A percentile compares a stretch with the other conserved stretches of the same genome.
Evolutionary conservation across 1,140 invertebrate species (phyloP).

Genomic region (Brachionus angularis): DNA sequence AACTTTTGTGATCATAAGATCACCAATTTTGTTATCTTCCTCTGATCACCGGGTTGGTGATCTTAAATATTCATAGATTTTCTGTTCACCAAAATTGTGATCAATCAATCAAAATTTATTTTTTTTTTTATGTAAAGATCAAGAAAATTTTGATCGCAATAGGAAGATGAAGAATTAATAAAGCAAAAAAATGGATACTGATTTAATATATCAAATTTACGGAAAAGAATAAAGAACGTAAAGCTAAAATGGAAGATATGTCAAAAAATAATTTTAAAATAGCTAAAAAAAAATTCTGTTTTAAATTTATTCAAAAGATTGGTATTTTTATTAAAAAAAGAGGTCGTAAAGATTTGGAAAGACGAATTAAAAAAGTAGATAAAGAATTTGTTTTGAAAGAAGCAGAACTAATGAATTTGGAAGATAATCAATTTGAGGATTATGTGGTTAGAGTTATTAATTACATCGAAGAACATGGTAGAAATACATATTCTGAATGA

Average conservation of each 20-base stretch:
- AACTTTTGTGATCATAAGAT: no score
- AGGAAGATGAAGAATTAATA: background rate
- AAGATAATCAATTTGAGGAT: background rate
- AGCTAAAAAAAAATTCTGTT: background rate
- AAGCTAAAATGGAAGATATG: conserved; percentile 8
- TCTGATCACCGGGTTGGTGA: no score
- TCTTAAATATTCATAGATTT: no score
- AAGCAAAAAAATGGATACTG: conserved; percentile 30
- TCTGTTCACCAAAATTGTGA: no score
- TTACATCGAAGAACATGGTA: conserved; percentile 52
- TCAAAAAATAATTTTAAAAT: conserved; percentile 5
- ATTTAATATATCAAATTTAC: conserved; percentile 33
- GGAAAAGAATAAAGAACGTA: conserved; percentile 22
- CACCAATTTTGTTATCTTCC: no score
- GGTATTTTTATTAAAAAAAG: conserved; percentile 16
- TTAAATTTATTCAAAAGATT: background rate
- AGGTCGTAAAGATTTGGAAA: conserved; percentile 27
- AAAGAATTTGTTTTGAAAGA: background rate
- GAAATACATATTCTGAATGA: conserved; percentile 52
- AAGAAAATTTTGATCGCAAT: background rate
- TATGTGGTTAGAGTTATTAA: conserved; percentile 56
- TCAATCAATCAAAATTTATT: no score
- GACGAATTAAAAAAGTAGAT: background rate
- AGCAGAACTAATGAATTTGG: background rate
- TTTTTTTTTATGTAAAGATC: no score